These are phyloP conservation scores for Ophion ventricosus DNA, from an alignment of 2,888 invertebrate genomes.

Conservation along the genomic window DNA sequence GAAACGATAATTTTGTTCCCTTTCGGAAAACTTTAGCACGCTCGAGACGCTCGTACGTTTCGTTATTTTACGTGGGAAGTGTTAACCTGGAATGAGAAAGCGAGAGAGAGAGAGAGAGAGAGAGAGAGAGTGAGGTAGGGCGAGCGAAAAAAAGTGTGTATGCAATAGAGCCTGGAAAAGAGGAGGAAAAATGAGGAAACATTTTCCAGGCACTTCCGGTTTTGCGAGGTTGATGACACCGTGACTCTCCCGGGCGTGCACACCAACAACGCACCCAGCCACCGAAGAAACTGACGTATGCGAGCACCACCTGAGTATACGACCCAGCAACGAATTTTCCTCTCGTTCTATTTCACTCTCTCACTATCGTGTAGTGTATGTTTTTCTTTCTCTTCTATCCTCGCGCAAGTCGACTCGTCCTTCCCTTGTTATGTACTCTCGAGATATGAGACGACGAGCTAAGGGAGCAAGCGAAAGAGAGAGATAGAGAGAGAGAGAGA, in stretches of 20 bases:
- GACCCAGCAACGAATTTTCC: conserved; percentile 30
- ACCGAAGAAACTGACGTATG: neutral
- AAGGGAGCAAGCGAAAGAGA: neutral
- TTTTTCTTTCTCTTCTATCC: conserved; percentile 42
- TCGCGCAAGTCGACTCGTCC: conserved; percentile 19
- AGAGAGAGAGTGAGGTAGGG: conserved; percentile 26
- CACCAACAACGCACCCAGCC: conserved; percentile 5
- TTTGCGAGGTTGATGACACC: conserved; percentile 17
- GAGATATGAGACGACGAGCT: conserved; percentile 21
- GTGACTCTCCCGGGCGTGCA: conserved; percentile 16
- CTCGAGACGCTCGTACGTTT: neutral
- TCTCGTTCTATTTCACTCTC: conserved; percentile 5
- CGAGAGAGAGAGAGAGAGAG: no score
- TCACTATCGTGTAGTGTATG: conserved; percentile 1
- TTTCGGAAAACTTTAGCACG: conserved; percentile 14
- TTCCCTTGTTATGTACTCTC: conserved; percentile 39
- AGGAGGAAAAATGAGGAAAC: conserved; percentile 9
- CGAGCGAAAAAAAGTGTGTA: conserved; percentile 26
- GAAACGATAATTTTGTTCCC: conserved; percentile 28
- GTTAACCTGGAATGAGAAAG: neutral
- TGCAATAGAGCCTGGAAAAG: conserved; percentile 6
- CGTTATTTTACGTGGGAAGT: conserved; percentile 12
- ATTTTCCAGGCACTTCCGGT: conserved; percentile 42
- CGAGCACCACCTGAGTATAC: conserved; percentile 48
- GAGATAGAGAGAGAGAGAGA: neutral